Base-by-base conservation (phyloP, 2,888 invertebrate species). In the Agrilus cyanescens region DNA sequence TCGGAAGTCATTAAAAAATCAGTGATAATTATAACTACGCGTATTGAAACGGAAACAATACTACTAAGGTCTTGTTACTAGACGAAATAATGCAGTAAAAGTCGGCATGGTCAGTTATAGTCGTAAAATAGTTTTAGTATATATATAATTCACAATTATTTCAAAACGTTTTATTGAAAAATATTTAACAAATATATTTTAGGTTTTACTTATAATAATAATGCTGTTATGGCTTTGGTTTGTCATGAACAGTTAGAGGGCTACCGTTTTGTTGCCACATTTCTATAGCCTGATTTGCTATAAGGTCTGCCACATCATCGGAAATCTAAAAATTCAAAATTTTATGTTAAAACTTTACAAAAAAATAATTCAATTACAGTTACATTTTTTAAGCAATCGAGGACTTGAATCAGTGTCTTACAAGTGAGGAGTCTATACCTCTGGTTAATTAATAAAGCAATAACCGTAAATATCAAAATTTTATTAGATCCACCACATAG, bases 281-380 rank as follows among this genome's bases (percentile, higher is more conserved):
- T 56, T 89, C 88, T 5, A 90, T 83, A 1, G 87, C 83, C 66
- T 89, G 86, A 58, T 83, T 87, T 0, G 85, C 86, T 46, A 89
- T 82, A 3, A 84, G 76, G 60, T 88, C 89, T 50, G 84, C 80
- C 53, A 76, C 78, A 65, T 90, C 86, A 59, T 85, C 82, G 4
- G 82, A 76, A 51, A 86, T 77, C 85, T 86, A 60, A 36, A 69
- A 69, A 48, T 35, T 12, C n/a, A 40, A 25, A 20, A 15, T 16
- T 10, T 32, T 25, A 12, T 40, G 8, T 18, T 42, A 43, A 42
- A 16, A 45, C 37, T 34, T 58, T 57, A 46, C 48, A 36, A 54
- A 47, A 40, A 30, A 42, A 37, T 37, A 37, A 36, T 40, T 35
- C 31, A n/a, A 25, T 42, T 37, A 32, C 6, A 35, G 16, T 67